Evolutionary conservation across 2,113 vertebrate species (phyloP).

Genomic region (Odocoileus hemionus): DNA sequence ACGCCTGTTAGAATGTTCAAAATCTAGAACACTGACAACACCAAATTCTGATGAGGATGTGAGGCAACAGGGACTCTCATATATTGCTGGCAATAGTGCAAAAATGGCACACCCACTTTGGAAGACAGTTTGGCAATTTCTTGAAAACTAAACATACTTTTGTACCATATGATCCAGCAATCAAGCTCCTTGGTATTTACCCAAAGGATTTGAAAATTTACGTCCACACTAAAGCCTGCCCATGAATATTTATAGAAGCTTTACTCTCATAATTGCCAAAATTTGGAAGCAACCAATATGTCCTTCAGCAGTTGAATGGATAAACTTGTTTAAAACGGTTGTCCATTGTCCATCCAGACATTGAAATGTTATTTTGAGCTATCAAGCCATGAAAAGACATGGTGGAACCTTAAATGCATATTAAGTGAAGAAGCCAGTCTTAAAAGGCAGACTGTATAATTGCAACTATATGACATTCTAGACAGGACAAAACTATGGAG

Average conservation of each 20-base stretch:
- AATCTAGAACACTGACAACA: not conserved
- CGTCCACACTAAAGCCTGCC: not conserved
- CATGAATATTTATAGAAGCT: not conserved
- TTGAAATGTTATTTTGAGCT: not conserved
- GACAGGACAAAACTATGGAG: not conserved
- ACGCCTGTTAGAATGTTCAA: not conserved
- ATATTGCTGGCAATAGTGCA: not conserved
- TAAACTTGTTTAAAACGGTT: not conserved
- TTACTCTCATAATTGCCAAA: not conserved
- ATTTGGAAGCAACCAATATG: not conserved
- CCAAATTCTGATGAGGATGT: not conserved
- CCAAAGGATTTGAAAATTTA: not conserved
- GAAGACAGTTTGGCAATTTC: not conserved
- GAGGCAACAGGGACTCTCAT: not conserved
- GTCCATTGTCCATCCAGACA: not conserved
- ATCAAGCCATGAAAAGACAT: not conserved
- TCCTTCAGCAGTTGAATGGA: not conserved
- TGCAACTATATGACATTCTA: not conserved
- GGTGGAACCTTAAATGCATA: not conserved
- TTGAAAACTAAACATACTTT: not conserved
- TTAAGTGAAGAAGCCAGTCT: not conserved
- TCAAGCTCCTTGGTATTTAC: not conserved
- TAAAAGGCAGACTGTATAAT: not conserved
- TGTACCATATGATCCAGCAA: not conserved
- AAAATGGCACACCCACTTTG: not conserved